Conservation (phyloP, 2,113 vertebrate species). For the Corythaeola cristata region DNA sequence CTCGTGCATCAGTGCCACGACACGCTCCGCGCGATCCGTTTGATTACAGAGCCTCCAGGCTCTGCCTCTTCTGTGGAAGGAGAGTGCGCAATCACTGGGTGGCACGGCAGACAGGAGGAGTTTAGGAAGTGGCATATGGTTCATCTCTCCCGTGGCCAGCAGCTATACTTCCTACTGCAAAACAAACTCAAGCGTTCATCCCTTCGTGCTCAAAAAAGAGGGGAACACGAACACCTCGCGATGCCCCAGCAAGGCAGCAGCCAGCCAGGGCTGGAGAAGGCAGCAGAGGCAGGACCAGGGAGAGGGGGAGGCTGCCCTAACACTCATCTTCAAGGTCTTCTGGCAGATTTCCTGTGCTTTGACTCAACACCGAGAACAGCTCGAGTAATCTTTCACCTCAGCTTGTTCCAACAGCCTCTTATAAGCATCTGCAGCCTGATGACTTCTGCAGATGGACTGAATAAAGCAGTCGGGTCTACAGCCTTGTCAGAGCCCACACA, state of each 20-base stretch:
- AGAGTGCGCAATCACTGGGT: rapidly evolving
- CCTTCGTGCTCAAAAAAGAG: background rate
- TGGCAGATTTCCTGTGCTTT: background rate
- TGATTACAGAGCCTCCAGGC: background rate
- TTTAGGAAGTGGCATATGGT: background rate
- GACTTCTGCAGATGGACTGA: conserved; percentile 22
- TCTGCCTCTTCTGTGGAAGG: background rate
- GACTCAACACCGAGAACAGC: background rate
- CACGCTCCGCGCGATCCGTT: rapidly evolving
- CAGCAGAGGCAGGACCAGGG: background rate
- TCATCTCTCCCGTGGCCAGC: background rate
- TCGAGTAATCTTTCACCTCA: background rate
- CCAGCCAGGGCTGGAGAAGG: background rate
- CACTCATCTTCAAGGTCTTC: background rate
- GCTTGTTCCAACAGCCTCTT: background rate
- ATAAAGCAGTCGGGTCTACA: background rate
- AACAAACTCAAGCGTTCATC: background rate
- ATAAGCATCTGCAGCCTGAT: conserved; percentile 22
- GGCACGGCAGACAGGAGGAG: background rate
- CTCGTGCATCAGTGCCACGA: background rate
- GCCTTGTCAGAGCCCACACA: background rate
- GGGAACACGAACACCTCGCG: background rate
- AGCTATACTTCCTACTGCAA: background rate
- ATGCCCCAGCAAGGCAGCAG: background rate
- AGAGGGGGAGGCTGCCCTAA: background rate